A percentile compares a stretch with the other conserved stretches of the same genome.
These are phyloP conservation scores for Biston betularia DNA, from an alignment of 2,888 invertebrate species.

Conservation along the genomic window DNA sequence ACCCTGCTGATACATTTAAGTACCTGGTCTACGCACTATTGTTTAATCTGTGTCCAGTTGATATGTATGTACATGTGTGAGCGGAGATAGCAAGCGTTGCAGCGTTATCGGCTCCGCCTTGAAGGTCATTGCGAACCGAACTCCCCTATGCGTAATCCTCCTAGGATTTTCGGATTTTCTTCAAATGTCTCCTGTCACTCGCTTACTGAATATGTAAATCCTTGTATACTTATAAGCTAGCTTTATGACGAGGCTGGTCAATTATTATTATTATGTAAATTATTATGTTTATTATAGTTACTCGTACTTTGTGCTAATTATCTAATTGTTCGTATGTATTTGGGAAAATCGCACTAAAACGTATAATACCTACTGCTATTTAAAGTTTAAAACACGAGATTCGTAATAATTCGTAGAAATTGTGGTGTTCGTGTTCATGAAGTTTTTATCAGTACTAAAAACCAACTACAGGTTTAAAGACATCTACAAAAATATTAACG, in stretches of 20 bases:
- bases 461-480: no score
- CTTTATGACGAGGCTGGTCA: not conserved
- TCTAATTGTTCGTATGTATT: no score
- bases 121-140: slow-evolving; percentile 69
- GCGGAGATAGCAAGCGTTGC: slow-evolving; percentile 65
- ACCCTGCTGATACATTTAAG: slow-evolving; percentile 15
- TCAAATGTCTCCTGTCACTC: slow-evolving; percentile 55
- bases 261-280: not conserved
- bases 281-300: no score
- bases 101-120: slow-evolving; percentile 68
- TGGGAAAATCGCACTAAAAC: no score
- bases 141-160: slow-evolving; percentile 60
- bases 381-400: no score
- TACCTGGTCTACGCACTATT: slow-evolving; percentile 19
- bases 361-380: no score
- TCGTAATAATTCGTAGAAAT: no score
- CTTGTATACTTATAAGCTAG: slow-evolving; percentile 17
- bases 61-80: slow-evolving; percentile 49
- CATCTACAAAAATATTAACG: no score
- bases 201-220: slow-evolving; percentile 50
- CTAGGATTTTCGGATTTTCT: slow-evolving; percentile 62
- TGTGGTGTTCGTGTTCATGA: no score
- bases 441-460: no score
- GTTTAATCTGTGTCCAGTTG: slow-evolving; percentile 22
- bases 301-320: no score